Evolutionary conservation across 2,888 invertebrate species (phyloP).

Genomic region (Cephus runcator): DNA sequence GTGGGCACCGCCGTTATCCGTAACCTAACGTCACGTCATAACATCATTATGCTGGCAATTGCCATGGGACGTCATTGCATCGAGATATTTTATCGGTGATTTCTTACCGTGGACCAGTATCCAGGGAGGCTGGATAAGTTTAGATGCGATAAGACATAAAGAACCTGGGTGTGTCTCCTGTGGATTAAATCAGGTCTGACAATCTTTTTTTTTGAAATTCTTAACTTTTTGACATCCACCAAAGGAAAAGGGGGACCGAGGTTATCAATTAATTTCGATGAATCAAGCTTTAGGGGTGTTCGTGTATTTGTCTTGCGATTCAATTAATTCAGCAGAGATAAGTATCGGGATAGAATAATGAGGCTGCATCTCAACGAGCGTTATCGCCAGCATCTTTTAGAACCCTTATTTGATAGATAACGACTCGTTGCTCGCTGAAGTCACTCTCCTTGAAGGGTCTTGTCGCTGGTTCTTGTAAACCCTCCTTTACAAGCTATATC

Average conservation of each 20-base stretch:
- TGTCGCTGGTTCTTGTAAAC: constrained; percentile 32
- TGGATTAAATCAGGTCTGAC: background rate
- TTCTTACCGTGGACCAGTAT: background rate
- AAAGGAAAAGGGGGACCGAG: background rate
- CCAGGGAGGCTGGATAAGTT: background rate
- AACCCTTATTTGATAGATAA: constrained; percentile 44
- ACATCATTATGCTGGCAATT: constrained; percentile 37
- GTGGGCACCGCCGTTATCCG: constrained; percentile 24
- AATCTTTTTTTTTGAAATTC: background rate
- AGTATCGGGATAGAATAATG: constrained; percentile 45
- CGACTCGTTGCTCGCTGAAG: constrained; percentile 24
- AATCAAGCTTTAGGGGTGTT: background rate
- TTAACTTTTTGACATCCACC: background rate
- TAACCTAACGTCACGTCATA: constrained; percentile 41
- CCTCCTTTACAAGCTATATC: constrained; percentile 7
- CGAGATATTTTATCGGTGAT: background rate
- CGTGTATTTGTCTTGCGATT: constrained; percentile 35
- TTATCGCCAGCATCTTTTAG: constrained; percentile 38
- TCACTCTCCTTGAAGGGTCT: constrained; percentile 42
- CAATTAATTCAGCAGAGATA: constrained; percentile 46
- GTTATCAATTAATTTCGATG: background rate
- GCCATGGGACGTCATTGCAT: background rate
- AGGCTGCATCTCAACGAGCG: constrained; percentile 44
- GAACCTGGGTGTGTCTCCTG: background rate
- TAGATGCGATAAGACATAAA: background rate